Evolutionary conservation across 1,140 invertebrate species (phyloP), one percentile per base, ranked within the genome.

Genomic region (Hermatobates lingyangjiaoensis): DNA sequence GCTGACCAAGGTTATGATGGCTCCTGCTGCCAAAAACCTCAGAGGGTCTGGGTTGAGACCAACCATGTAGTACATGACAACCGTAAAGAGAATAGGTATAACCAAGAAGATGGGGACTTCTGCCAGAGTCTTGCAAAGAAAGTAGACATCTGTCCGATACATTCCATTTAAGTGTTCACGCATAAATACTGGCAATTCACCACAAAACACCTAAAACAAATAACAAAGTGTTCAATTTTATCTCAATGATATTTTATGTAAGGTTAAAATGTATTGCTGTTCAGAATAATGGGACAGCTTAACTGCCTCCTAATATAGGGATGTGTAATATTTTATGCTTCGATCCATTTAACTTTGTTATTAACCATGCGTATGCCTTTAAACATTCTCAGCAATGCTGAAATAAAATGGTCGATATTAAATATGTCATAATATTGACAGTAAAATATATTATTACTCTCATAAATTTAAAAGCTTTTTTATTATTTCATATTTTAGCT

Each of bases 131-230:
- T 95, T 97, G 50, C 83, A 81, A 14, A 96, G 64, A 67, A 94
- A 97, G 64, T 96, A 97, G 0, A 91, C 78, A 58, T 93, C 90
- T 0, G 84, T 83, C 38, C 91, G 71, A 61, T 97, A 97, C 73
- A 96, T 83, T 24, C 90, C 88, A 59, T 86, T 89, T 48, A 79
- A 76, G 62, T 95, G 82, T 67, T 96, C 92, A 24, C 90, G 69
- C 54, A 95, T 71, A 65, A 96, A 95, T 48, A 97, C 79, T 0
- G 89, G 87, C 12, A 95, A 66, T 66, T 97, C 92, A 0, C 78
- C 72, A 61, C 87, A 92, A 63, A 97, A 95, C 1, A 90, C 83
- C 91, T 95, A 61, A 23, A 70, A 68, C 55, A 59, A 42, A 47
- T 40, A 58, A 48, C 38, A 7, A 39, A 21, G 15, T 15, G 15